phyloP scores from a whole-genome alignment of 2,113 vertebrate genomes.

The Otis tarda region DNA sequence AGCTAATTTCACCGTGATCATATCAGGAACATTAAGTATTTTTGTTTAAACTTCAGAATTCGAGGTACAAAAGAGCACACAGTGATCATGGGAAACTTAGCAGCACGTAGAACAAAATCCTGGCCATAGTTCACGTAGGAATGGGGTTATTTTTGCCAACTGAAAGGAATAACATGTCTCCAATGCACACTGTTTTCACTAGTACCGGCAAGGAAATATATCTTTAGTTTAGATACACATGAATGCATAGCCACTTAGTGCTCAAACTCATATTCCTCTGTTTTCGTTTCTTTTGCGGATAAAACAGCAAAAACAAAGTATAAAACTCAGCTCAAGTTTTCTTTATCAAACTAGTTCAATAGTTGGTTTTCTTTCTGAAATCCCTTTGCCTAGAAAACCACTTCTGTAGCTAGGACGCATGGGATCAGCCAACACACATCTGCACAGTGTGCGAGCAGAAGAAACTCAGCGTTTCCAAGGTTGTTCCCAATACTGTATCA shows the following conservation, averaged over 20 bases:
- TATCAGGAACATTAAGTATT: constrained; percentile 52
- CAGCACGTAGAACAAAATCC: constrained; percentile 20
- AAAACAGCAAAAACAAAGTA: not conserved
- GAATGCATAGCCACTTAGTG: not conserved
- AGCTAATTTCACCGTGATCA: constrained; percentile 16
- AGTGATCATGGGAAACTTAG: not conserved
- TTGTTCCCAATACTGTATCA: not conserved
- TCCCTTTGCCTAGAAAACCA: not conserved
- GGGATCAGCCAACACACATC: not conserved
- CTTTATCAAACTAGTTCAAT: not conserved
- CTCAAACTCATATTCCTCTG: not conserved
- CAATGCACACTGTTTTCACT: not conserved
- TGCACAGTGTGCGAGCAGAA: not conserved
- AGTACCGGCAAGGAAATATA: not conserved
- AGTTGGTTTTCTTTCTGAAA: not conserved
- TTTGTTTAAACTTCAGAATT: constrained; percentile 28
- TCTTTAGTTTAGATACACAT: not conserved
- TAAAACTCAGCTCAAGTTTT: not conserved
- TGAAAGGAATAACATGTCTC: constrained; percentile 21
- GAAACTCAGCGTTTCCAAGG: constrained; percentile 15
- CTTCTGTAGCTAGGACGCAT: not conserved
- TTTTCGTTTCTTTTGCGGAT: fast-evolving
- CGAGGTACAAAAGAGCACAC: constrained; percentile 26
- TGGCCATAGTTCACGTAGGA: constrained; percentile 32
- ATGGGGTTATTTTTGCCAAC: constrained; percentile 40